Conservation (phyloP, 2,797 vertebrate species). For the Heterohyrax brucei region DNA sequence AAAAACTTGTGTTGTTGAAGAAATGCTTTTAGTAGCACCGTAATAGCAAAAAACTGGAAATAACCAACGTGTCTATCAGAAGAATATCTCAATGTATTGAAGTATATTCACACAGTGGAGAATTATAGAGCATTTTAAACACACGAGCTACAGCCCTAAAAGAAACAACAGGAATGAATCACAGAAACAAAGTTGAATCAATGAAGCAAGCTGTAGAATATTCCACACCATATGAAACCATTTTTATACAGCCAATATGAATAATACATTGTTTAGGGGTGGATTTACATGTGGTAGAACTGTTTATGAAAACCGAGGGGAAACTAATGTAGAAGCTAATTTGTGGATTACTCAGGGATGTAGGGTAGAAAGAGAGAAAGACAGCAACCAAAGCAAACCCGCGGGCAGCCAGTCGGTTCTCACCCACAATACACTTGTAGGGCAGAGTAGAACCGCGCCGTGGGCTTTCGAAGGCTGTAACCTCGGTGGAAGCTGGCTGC, state of each 20-base stretch:
- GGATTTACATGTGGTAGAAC: background rate
- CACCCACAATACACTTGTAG: background rate
- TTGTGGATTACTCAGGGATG: background rate
- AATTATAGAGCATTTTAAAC: background rate
- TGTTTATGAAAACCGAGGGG: background rate
- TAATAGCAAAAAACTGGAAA: constrained; percentile 8
- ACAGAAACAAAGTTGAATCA: background rate
- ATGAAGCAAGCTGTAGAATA: background rate
- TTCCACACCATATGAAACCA: background rate
- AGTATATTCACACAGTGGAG: background rate
- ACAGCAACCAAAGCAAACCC: background rate
- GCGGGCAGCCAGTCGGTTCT: background rate
- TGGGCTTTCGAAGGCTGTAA: background rate
- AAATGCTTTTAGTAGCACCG: background rate
- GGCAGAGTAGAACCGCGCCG: background rate
- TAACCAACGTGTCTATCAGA: background rate
- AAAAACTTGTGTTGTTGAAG: background rate
- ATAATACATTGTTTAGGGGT: background rate
- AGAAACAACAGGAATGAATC: background rate
- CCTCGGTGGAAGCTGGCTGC: too few species aligned
- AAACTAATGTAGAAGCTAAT: background rate
- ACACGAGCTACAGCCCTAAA: background rate
- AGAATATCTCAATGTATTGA: constrained; percentile 18
- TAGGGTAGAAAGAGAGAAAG: background rate
- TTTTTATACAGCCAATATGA: constrained; percentile 17